phyloP scores from a whole-genome alignment of 2,888 invertebrate species.

The Drosophila multiciliata region DNA sequence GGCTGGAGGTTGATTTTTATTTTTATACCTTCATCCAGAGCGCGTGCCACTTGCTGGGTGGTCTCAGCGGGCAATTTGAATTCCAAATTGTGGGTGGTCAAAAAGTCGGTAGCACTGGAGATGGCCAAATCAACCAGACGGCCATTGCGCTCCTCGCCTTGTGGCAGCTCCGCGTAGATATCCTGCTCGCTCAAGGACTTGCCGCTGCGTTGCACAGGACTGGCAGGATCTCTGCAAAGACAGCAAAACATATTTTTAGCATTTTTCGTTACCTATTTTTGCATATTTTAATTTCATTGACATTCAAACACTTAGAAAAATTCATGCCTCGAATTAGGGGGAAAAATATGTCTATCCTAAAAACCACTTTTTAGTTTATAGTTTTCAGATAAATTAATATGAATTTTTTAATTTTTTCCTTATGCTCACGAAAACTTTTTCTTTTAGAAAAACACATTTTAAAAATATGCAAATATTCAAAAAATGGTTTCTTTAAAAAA shows the following conservation, averaged over 20 bases:
- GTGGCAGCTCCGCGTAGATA: constrained; percentile 86
- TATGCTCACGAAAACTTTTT: not conserved
- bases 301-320: not conserved
- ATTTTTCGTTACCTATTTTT: not conserved
- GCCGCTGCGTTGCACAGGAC: constrained; percentile 80
- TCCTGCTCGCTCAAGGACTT: constrained; percentile 85
- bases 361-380: not conserved
- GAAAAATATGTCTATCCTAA: not conserved
- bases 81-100: constrained; percentile 88
- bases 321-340: not conserved
- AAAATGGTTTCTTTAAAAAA: not conserved
- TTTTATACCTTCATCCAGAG: constrained; percentile 91
- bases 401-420: not conserved
- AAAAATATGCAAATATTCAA: not conserved
- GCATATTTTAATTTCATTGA: constrained; percentile 13
- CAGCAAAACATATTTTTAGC: constrained; percentile 27
- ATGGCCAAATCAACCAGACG: constrained; percentile 87
- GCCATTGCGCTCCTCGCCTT: constrained; percentile 86
- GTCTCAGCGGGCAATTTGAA: constrained; percentile 90
- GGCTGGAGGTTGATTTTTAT: constrained; percentile 26
- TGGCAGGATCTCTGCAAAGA: constrained; percentile 83
- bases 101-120: constrained; percentile 87
- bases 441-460: not conserved
- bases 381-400: not conserved
- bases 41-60: constrained; percentile 88